phyloP scores from a whole-genome alignment of 1,140 invertebrate species.

The Asbolus verrucosus region DNA sequence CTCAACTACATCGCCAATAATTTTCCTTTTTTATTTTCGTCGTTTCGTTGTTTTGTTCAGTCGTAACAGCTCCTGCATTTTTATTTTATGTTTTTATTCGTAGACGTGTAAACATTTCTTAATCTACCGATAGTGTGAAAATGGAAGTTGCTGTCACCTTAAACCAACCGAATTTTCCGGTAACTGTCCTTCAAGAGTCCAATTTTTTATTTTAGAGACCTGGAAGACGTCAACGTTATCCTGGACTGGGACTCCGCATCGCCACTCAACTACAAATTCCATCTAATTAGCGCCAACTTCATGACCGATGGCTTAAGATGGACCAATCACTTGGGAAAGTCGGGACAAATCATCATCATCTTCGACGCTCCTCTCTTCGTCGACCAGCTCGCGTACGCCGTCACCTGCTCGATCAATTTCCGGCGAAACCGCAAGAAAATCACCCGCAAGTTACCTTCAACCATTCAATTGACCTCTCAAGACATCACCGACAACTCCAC shows the following conservation, averaged over 20 bases:
- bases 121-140: too few species aligned
- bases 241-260: constrained; percentile 31
- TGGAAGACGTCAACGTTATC: constrained; percentile 16
- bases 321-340: not conserved
- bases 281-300: constrained; percentile 1
- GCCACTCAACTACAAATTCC: constrained; percentile 23
- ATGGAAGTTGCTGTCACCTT: too few species aligned
- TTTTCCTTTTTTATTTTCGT: too few species aligned
- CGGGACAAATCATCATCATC: constrained; percentile 9
- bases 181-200: too few species aligned
- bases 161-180: too few species aligned
- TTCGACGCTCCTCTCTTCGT: constrained; percentile 35
- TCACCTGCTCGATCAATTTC: not conserved
- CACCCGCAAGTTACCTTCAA: not conserved
- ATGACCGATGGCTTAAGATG: constrained; percentile 4
- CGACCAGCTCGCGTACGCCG: not conserved
- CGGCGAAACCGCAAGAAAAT: not conserved
- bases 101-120: too few species aligned
- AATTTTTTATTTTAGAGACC: constrained; percentile 34
- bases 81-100: too few species aligned
- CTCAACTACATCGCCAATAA: too few species aligned
- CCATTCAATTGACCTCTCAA: constrained; percentile 5
- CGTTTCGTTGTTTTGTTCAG: too few species aligned
- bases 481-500: constrained; percentile 7
- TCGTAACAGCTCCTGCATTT: too few species aligned